Evolutionary conservation across 1,140 invertebrate species (phyloP).

Genomic region (Lepidurus couesii): DNA sequence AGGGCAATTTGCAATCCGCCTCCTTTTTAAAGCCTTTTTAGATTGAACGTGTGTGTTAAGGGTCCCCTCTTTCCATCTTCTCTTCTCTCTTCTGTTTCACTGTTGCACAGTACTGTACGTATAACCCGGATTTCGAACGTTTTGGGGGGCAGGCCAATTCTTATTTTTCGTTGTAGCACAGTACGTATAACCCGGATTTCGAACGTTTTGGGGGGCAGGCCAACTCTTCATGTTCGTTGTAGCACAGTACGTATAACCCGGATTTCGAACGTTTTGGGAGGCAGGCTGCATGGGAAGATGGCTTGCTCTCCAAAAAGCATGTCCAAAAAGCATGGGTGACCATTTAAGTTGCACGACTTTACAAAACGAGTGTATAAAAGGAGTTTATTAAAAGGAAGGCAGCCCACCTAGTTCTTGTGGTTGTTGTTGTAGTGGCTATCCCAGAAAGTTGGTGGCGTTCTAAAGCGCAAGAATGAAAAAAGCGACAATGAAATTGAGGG

Average conservation of each 20-base stretch:
- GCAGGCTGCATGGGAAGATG: neutral
- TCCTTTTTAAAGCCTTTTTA: neutral
- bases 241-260: neutral
- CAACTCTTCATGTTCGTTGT: neutral
- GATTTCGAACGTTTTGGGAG: neutral
- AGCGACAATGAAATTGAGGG: neutral
- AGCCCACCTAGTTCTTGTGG: too few relatives aligned
- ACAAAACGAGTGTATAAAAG: too few relatives aligned
- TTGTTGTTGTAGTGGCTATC: too few relatives aligned
- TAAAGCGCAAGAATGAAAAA: neutral
- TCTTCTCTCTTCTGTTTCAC: neutral
- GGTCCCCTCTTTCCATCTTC: neutral
- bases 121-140: neutral
- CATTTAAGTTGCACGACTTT: conserved; percentile 1
- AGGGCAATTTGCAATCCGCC: conserved; percentile 17
- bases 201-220: too few relatives aligned
- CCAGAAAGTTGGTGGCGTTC: neutral
- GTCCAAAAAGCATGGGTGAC: conserved; percentile 1
- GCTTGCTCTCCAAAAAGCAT: neutral
- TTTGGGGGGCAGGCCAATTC: neutral
- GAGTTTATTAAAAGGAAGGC: too few relatives aligned
- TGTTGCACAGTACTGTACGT: neutral
- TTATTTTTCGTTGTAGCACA: neutral
- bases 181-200: neutral
- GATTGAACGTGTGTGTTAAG: too few relatives aligned